Percentiles rank a stretch among this genome's conserved stretches.
phyloP scores from a whole-genome alignment of 2,888 invertebrate genomes.

The Noctua fimbriata region DNA sequence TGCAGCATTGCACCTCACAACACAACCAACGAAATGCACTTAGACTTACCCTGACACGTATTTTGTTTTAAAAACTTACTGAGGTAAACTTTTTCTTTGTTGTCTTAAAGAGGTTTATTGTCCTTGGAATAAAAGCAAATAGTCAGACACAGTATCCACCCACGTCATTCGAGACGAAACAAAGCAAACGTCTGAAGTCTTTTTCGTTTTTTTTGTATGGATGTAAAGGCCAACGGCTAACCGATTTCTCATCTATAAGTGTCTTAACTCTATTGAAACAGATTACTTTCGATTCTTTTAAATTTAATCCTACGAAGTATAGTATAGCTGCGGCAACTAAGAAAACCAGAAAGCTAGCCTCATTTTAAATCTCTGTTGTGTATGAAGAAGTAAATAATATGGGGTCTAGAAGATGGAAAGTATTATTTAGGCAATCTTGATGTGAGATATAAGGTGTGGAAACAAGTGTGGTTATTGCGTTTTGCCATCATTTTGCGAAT shows the following conservation, averaged over 20 bases:
- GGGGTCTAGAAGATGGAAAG: not conserved
- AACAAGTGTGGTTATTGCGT: not conserved
- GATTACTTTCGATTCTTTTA: not conserved
- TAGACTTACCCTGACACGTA: conserved; percentile 4
- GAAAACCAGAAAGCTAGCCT: not conserved
- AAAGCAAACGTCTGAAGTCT: not conserved
- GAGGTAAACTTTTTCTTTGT: not conserved
- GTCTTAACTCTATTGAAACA: not conserved
- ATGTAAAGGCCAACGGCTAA: not conserved
- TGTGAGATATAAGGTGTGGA: not conserved
- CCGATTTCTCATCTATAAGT: not conserved
- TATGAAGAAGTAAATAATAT: not conserved
- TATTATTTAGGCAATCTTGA: conserved; percentile 12
- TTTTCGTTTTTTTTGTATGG: not conserved
- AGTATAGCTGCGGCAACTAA: not conserved
- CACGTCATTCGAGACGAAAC: not conserved
- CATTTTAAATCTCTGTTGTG: not conserved
- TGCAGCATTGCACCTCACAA: not conserved
- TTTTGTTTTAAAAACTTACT: not conserved
- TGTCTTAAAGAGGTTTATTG: not conserved
- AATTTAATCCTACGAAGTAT: not conserved
- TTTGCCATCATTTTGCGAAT: not conserved
- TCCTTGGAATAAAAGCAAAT: not conserved
- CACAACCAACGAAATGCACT: conserved; percentile 31
- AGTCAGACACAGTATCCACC: not conserved